A percentile compares a stretch with the other conserved stretches of the same genome.
phyloP scores from a whole-genome alignment of 2,888 invertebrate species.

The Drosophila borealis region DNA sequence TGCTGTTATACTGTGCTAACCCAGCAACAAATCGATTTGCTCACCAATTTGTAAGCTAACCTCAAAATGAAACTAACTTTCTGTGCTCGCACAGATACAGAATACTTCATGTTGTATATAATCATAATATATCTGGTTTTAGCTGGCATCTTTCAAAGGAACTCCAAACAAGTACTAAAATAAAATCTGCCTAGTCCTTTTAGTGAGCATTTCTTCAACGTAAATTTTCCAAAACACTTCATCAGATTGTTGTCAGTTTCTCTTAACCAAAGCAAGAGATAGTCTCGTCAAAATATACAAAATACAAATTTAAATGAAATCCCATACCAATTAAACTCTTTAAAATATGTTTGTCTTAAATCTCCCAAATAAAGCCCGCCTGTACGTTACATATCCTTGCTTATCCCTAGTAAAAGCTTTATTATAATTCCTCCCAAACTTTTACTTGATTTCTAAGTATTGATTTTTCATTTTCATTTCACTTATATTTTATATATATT shows the following conservation, averaged over 20 bases:
- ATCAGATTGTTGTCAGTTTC: conserved; percentile 26
- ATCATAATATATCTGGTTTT: conserved; percentile 12
- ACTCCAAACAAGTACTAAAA: conserved; percentile 11
- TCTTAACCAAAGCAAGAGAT: conserved; percentile 46
- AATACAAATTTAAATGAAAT: conserved; percentile 13
- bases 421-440: conserved; percentile 11
- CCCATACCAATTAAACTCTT: conserved; percentile 7
- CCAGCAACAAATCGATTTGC: conserved; percentile 45
- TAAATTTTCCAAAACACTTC: conserved; percentile 28
- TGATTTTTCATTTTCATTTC: conserved; percentile 34
- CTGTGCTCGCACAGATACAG: conserved; percentile 10
- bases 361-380: conserved; percentile 8
- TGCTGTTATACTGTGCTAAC: conserved; percentile 63
- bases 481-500: conserved; percentile 47
- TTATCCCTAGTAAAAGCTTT: conserved; percentile 25
- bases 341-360: conserved; percentile 21
- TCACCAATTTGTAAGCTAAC: conserved; percentile 64
- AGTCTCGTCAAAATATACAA: conserved; percentile 72
- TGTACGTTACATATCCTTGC: conserved; percentile 22
- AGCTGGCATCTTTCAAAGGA: conserved; percentile 1
- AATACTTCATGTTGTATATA: conserved; percentile 42
- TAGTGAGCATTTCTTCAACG: conserved; percentile 6
- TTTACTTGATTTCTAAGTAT: conserved; percentile 14
- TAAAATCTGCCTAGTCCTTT: conserved; percentile 3
- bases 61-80: conserved; percentile 43